Base-by-base conservation (phyloP, 2,888 invertebrate genomes). In the Serrognathus titanus region DNA sequence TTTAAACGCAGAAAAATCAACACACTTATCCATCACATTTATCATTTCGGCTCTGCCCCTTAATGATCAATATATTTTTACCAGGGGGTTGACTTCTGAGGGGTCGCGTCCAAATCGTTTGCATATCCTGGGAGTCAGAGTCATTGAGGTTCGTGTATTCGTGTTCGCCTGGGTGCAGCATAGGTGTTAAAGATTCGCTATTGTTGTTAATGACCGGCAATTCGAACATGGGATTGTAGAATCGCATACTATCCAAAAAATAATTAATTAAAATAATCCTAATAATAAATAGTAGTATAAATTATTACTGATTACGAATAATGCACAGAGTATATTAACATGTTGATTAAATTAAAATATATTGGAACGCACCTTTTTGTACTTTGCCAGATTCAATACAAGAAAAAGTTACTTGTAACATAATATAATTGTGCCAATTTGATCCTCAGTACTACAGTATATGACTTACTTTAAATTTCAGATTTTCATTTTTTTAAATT, bases 161-260 rank as follows among this genome's bases (percentile, higher is more conserved):
- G 53, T 75, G 74, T 57, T 73, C 69, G 10, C 72, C 74, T 3
- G 74, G 73, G 49, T 67, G 62, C 16, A 73, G 57, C 49, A 69
- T 66, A 8, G 66, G 8, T 35, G 16, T 36, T 41, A 11, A 12
- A 20, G 43, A 2, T n/a, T 35, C 52, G n/a, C 9, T 8, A 10
- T 36, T 36, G 11, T 43, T 41, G 53, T 57, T 38, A 38, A 68
- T 66, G 31, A 69, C 66, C 31, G 50, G 55, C 24, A 67, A 57
- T 47, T 71, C 70, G 61, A 72, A 75, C 10, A 66, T 60, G 4
- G 73, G 73, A 63, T 75, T 76, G 57, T 73, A 67, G 59, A 76
- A 76, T 36, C 71, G 66, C 66, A 75, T 72, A 57, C 75, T 75
- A 41, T 31, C 55, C 63, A 68, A 57, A 58, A 31, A 31, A 31